Evolutionary conservation across 2,888 invertebrate species (phyloP).

Genomic region (Leptinotarsa rubiginosa): DNA sequence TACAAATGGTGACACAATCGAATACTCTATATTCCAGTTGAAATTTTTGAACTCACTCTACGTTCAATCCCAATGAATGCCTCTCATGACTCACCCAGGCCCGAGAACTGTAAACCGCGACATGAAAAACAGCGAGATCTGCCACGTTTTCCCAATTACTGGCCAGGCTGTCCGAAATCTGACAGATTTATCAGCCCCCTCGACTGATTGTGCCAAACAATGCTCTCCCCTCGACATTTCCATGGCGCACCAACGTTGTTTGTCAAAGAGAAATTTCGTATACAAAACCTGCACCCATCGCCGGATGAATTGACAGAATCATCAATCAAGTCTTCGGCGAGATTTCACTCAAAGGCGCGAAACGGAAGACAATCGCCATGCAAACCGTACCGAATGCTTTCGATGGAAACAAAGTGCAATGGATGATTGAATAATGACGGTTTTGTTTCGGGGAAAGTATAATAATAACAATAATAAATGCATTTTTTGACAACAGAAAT

Average conservation of each 20-base stretch:
- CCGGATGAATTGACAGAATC: slow-evolving; percentile 23
- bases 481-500: too few relatives aligned
- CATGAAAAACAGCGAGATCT: background rate
- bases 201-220: slow-evolving; percentile 9
- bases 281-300: slow-evolving; percentile 19
- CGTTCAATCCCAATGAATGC: too few relatives aligned
- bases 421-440: slow-evolving; percentile 1
- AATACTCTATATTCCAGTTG: too few relatives aligned
- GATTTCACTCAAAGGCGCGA: slow-evolving; percentile 22
- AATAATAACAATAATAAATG: too few relatives aligned
- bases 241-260: slow-evolving; percentile 1
- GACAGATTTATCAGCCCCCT: slow-evolving; percentile 5
- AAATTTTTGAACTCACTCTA: too few relatives aligned
- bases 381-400: slow-evolving; percentile 13
- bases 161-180: background rate
- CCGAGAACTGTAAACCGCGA: too few relatives aligned
- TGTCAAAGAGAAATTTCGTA: slow-evolving; percentile 24
- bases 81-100: too few relatives aligned
- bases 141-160: slow-evolving; percentile 12
- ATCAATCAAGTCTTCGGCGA: slow-evolving; percentile 22
- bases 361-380: slow-evolving; percentile 19
- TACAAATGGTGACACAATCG: too few relatives aligned
- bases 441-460: slow-evolving; percentile 5
- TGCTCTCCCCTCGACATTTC: slow-evolving; percentile 1
- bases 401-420: background rate